These are phyloP conservation scores for Philopedon plagiatum DNA, from an alignment of 2,888 invertebrate genomes.

Conservation along the genomic window DNA sequence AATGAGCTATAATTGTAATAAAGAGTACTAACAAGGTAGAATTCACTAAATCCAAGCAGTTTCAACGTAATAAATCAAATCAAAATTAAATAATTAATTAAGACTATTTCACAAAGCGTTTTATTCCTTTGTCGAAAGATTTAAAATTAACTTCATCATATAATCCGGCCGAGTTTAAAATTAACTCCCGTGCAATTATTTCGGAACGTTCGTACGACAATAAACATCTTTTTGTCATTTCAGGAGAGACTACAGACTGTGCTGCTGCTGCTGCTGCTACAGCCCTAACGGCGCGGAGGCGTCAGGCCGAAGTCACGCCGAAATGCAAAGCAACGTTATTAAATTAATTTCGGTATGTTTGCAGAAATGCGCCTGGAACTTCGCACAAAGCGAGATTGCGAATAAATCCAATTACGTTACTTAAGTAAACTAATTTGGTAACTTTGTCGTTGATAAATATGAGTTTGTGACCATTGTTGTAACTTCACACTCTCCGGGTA, in stretches of 20 bases:
- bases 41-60: too few relatives aligned
- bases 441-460: slow-evolving; percentile 33
- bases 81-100: background rate
- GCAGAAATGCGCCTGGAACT: slow-evolving; percentile 28
- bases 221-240: slow-evolving; percentile 12
- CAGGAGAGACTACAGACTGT: background rate
- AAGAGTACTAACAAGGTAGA: too few relatives aligned
- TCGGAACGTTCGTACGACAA: slow-evolving; percentile 1
- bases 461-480: slow-evolving; percentile 9
- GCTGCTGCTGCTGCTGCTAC: background rate
- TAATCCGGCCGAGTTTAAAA: slow-evolving; percentile 5
- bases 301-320: slow-evolving; percentile 2
- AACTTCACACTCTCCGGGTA: background rate
- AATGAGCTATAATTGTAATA: too few relatives aligned
- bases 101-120: background rate
- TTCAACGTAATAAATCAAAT: too few relatives aligned
- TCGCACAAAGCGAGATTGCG: slow-evolving; percentile 12
- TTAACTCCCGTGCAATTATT: slow-evolving; percentile 7
- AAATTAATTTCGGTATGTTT: slow-evolving; percentile 35
- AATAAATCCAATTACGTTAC: slow-evolving; percentile 38
- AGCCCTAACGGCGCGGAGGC: background rate
- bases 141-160: background rate
- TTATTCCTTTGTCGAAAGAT: background rate
- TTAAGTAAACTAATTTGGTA: slow-evolving; percentile 38
- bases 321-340: slow-evolving; percentile 29